phyloP scores from a whole-genome alignment of 2,113 vertebrate genomes.

The Trichechus manatus region DNA sequence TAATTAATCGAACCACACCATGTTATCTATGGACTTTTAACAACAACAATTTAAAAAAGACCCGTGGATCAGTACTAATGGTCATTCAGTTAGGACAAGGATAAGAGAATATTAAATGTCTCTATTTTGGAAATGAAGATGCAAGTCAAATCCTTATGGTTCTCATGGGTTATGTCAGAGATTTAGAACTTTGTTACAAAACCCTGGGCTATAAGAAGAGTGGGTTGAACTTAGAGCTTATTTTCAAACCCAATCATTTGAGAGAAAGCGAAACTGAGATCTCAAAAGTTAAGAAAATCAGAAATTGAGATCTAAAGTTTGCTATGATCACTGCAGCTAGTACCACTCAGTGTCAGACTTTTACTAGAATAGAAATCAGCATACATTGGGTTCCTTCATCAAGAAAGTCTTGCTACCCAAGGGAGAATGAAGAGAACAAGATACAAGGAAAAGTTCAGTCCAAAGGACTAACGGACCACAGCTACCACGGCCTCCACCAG shows the following conservation, averaged over 20 bases:
- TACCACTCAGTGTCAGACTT: neutral
- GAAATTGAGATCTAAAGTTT: neutral
- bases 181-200: neutral
- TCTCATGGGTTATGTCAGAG: neutral
- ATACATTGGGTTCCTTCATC: neutral
- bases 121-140: neutral
- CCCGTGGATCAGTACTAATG: neutral
- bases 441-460: too few species aligned
- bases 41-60: neutral
- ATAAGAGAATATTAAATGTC: neutral
- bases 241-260: constrained; percentile 10
- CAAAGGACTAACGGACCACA: too few species aligned
- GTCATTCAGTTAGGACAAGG: neutral
- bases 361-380: neutral
- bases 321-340: neutral
- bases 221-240: neutral
- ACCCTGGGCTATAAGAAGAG: neutral
- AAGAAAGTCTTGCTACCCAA: neutral
- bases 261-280: neutral
- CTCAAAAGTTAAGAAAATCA: neutral
- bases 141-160: neutral
- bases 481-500: too few species aligned
- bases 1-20: too few species aligned
- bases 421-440: neutral
- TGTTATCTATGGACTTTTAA: neutral